Evolutionary conservation across 2,113 vertebrate genomes (phyloP), one percentile per base, ranked within the genome.

Genomic region (Caloenas nicobarica): DNA sequence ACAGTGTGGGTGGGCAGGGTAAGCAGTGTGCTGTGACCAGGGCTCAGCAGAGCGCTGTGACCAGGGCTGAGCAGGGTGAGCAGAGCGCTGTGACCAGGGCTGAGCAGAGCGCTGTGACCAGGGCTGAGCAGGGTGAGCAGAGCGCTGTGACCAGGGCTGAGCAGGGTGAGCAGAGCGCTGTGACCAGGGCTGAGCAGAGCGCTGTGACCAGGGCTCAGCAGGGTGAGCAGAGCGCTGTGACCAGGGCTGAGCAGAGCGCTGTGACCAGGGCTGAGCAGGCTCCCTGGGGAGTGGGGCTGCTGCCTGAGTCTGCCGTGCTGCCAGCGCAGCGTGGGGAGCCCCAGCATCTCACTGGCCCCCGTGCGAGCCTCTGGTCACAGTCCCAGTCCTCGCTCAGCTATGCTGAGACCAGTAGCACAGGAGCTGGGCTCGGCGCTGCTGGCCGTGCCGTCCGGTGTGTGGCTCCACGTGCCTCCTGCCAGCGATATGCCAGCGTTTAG

Each of bases 321-420:
- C 16, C 42, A 44, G 10, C 14, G 48, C 19, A 21, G 48, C 48
- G 10, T 0, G 2, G 54, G 54, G 23, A 46, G 24, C 71, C n/a
- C 5, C 0, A 22, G 51, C 1, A 2, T 28, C 24, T 33, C 28
- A 16, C 28, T 1, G 5, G 13, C 51, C 42, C 42, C 16, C 0
- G 42, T 16, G 25, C n/a, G 16, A 29, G 28, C 51, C 44, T 8
- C 15, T 0, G 5, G n/a, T 29, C 29, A 3, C 53, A 0, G 2
- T 29, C 66, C 34, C 0, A 0, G 21, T 40, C 17, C 42, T n/a
- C 0, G 4, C 57, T 26, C 11, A 2, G 24, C 70, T 1, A 7
- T 33, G 46, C 40, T 1, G 2, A 23, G 46, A 10, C 11, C 11
- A 11, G 38, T 29, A 21, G 25, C 0, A 17, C 42, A 44, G 3